phyloP scores from a whole-genome alignment of 1,140 invertebrate species.

The Drosophila albomicans region DNA sequence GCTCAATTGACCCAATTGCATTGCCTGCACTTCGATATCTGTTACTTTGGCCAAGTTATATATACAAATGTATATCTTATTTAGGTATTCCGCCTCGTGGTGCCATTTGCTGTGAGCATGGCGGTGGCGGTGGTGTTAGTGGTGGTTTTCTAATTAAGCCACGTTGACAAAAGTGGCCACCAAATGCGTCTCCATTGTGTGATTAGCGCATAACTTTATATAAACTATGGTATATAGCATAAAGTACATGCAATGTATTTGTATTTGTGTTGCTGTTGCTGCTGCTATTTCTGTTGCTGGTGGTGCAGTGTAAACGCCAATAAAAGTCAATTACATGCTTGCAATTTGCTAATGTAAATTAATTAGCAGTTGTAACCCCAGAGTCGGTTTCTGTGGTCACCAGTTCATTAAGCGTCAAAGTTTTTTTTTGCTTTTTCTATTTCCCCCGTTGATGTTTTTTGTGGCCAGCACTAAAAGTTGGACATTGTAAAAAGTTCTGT shows the following conservation, averaged over 20 bases:
- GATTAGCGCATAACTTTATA: slow-evolving; percentile 58
- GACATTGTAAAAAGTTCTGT: slow-evolving; percentile 48
- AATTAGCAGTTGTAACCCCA: slow-evolving; percentile 61
- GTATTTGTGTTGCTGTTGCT: slow-evolving; percentile 11
- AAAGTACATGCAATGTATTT: slow-evolving; percentile 28
- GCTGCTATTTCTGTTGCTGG: slow-evolving; percentile 16
- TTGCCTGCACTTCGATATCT: slow-evolving; percentile 20
- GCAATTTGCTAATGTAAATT: slow-evolving; percentile 74
- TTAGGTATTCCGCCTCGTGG: slow-evolving; percentile 9
- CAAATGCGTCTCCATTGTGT: slow-evolving; percentile 58
- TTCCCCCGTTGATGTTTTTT: slow-evolving; percentile 11
- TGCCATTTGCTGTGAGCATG: background rate
- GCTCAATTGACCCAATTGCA: slow-evolving; percentile 35
- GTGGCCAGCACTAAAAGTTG: slow-evolving; percentile 45
- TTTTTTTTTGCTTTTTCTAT: slow-evolving; percentile 29
- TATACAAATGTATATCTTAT: slow-evolving; percentile 14
- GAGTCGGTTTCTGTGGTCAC: slow-evolving; percentile 52
- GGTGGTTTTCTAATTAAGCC: slow-evolving; percentile 46
- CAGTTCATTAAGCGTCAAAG: slow-evolving; percentile 63
- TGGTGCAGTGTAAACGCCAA: slow-evolving; percentile 41
- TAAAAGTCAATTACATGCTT: slow-evolving; percentile 62
- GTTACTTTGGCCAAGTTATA: background rate
- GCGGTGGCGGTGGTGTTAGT: background rate
- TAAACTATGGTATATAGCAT: slow-evolving; percentile 10
- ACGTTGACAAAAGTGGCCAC: slow-evolving; percentile 45